phyloP scores from a whole-genome alignment of 2,113 vertebrate genomes.

The Aegithalos caudatus region DNA sequence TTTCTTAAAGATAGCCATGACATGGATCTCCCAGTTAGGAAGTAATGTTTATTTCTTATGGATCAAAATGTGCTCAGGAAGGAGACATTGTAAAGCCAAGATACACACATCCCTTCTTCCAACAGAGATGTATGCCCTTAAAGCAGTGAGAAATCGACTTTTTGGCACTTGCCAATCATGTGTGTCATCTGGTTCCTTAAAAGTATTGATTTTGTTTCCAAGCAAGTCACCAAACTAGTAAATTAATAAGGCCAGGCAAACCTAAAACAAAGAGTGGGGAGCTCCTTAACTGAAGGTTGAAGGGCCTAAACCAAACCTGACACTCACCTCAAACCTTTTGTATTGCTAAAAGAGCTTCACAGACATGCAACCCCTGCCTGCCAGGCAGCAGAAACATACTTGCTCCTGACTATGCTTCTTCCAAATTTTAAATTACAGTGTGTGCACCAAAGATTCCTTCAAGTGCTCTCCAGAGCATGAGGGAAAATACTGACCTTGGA shows the following conservation, averaged over 20 bases:
- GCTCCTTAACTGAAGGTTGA: not conserved
- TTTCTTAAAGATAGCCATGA: not conserved
- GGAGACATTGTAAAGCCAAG: not conserved
- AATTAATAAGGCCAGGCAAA: not conserved
- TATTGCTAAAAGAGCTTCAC: not conserved
- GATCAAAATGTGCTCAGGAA: not conserved
- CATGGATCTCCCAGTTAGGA: not conserved
- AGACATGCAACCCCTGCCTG: not conserved
- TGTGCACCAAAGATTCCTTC: conserved; percentile 1
- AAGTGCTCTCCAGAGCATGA: not conserved
- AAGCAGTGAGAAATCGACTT: not conserved
- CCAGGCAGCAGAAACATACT: not conserved
- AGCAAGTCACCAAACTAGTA: not conserved
- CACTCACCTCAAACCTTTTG: not conserved
- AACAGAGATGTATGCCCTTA: not conserved
- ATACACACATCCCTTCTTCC: not conserved
- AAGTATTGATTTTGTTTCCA: not conserved
- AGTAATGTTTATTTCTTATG: not conserved
- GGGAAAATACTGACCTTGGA: conserved; percentile 13
- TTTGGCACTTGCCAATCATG: not conserved
- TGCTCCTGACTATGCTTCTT: conserved; percentile 4
- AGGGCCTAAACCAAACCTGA: not conserved
- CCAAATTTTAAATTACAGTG: conserved; percentile 37
- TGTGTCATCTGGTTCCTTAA: not conserved
- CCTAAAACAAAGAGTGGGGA: not conserved